Percentiles rank a stretch among this genome's conserved stretches.
These are phyloP conservation scores for Lasius fuliginosus DNA, from an alignment of 2,888 invertebrate species.

Conservation along the genomic window DNA sequence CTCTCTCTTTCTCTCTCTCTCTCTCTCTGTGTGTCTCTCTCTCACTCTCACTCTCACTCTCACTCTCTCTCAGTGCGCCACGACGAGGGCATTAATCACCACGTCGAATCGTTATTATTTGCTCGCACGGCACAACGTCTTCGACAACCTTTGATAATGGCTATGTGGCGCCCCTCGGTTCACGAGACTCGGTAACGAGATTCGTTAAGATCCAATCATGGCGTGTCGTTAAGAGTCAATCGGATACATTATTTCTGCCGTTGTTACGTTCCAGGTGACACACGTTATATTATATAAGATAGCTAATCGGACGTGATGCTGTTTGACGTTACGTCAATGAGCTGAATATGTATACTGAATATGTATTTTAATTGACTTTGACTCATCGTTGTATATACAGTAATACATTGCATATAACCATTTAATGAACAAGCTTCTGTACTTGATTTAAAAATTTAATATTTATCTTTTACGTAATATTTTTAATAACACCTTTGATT, in stretches of 20 bases:
- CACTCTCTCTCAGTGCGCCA: conserved; percentile 21
- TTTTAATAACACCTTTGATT: background rate
- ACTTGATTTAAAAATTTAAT: background rate
- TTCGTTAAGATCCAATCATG: conserved; percentile 66
- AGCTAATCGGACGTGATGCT: conserved; percentile 32
- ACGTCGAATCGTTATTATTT: conserved; percentile 73
- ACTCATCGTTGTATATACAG: background rate
- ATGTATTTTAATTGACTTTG: conserved; percentile 16
- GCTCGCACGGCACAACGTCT: conserved; percentile 55
- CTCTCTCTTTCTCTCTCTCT: too few species aligned
- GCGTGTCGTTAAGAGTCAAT: conserved; percentile 58
- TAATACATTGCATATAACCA: background rate
- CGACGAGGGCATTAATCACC: conserved; percentile 71
- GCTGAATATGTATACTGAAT: background rate
- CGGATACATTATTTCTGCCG: conserved; percentile 31
- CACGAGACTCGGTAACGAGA: conserved; percentile 50
- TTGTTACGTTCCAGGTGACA: conserved; percentile 39
- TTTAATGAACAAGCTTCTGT: background rate
- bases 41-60: too few species aligned
- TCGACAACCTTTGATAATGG: conserved; percentile 57
- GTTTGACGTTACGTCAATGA: conserved; percentile 31
- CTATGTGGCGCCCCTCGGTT: conserved; percentile 45
- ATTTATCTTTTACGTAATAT: background rate
- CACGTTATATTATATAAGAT: conserved; percentile 8
- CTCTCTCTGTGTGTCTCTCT: too few species aligned